phyloP scores from a whole-genome alignment of 2,888 invertebrate species.

The Ophonus ardosiacus region DNA sequence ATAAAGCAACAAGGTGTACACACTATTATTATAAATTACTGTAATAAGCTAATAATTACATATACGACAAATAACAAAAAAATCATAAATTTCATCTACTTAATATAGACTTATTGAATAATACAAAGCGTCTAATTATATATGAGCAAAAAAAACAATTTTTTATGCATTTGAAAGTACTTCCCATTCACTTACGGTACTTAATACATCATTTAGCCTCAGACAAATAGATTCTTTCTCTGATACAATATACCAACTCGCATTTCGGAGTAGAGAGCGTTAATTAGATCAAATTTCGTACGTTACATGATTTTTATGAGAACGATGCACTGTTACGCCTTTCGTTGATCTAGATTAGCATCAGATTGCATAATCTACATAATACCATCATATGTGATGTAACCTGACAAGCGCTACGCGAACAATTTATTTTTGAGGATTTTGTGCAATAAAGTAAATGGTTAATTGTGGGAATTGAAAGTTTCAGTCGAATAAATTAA shows the following conservation, averaged over 20 bases:
- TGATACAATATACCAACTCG: slow-evolving; percentile 15
- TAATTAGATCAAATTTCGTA: slow-evolving; percentile 4
- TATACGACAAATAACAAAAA: no score
- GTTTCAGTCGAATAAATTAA: not conserved
- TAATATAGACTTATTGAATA: not conserved
- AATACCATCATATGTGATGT: slow-evolving; percentile 29
- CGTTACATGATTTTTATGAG: slow-evolving; percentile 7
- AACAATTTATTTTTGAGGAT: not conserved
- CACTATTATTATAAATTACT: not conserved
- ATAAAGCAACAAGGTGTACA: not conserved
- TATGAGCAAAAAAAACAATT: slow-evolving; percentile 9
- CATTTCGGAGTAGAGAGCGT: slow-evolving; percentile 3
- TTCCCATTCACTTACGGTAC: slow-evolving; percentile 41
- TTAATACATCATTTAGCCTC: slow-evolving; percentile 12
- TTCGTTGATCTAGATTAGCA: slow-evolving; percentile 35
- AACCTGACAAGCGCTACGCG: not conserved
- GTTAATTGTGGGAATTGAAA: slow-evolving; percentile 1
- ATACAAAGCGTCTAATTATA: slow-evolving; percentile 16
- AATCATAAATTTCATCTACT: not conserved
- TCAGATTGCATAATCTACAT: slow-evolving; percentile 18
- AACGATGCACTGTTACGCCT: slow-evolving; percentile 15
- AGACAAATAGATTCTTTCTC: slow-evolving; percentile 33
- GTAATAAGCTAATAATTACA: not conserved
- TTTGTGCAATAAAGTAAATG: not conserved
- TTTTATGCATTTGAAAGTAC: slow-evolving; percentile 38